Conservation (phyloP, 2,797 vertebrate genomes). For the Pogonophryne albipinna region DNA sequence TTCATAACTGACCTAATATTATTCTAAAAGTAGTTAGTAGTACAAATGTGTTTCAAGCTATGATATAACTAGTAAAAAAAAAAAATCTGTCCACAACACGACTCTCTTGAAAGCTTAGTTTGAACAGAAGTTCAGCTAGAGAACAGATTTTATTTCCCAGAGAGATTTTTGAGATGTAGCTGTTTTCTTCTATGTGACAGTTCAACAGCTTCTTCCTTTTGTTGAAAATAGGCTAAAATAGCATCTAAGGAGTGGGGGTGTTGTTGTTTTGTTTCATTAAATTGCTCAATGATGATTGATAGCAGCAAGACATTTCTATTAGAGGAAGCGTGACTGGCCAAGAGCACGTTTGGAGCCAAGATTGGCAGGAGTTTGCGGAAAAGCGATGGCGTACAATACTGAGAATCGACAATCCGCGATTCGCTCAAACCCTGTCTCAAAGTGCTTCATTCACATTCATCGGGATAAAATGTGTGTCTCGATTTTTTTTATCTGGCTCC, state of each 20-base stretch:
- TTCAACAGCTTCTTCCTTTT: slow-evolving; percentile 1
- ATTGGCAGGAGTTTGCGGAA: slow-evolving; percentile 41
- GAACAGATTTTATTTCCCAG: not conserved
- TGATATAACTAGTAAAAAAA: not conserved
- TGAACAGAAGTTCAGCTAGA: not conserved
- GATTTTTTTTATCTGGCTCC: not conserved
- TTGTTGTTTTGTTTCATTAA: slow-evolving; percentile 33
- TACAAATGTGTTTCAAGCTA: not conserved
- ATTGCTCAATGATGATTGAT: slow-evolving; percentile 50
- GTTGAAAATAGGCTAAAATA: slow-evolving; percentile 28
- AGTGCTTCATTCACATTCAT: slow-evolving; percentile 11
- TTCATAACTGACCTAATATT: not conserved
- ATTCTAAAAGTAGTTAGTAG: not conserved
- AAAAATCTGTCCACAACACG: not conserved
- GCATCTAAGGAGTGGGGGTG: not conserved
- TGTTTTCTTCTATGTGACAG: slow-evolving; percentile 12
- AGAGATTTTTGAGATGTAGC: not conserved
- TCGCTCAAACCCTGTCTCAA: slow-evolving; percentile 5
- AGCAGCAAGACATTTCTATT: slow-evolving; percentile 62
- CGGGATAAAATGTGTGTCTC: not conserved
- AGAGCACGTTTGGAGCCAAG: slow-evolving; percentile 37
- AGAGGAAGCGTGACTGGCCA: slow-evolving; percentile 63
- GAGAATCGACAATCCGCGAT: slow-evolving; percentile 4
- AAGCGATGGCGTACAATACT: slow-evolving; percentile 1
- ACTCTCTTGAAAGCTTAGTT: not conserved